Evolutionary conservation across 1,140 invertebrate genomes (phyloP).

Genomic region (Aphis gossypii): DNA sequence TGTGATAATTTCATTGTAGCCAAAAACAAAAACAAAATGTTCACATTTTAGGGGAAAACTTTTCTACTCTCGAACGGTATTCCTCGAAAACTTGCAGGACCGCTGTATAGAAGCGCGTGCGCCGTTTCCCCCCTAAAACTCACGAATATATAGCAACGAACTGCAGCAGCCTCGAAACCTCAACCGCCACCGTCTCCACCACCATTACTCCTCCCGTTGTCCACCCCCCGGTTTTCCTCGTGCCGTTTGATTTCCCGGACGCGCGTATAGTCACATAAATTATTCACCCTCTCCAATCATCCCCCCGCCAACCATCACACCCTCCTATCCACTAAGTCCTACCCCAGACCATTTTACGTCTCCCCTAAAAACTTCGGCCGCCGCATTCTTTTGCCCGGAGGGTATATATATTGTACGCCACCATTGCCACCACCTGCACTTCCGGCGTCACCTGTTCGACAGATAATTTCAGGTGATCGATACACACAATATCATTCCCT

Average conservation of each 20-base stretch:
- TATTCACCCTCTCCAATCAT: constrained; percentile 25
- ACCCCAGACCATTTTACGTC: background rate
- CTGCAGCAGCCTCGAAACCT: background rate
- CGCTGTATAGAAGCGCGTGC: background rate
- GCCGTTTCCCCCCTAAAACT: background rate
- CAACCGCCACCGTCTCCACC: background rate
- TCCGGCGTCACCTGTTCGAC: constrained; percentile 33
- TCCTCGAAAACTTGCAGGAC: background rate
- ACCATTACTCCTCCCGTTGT: background rate
- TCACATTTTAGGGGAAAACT: background rate
- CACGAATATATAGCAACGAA: background rate
- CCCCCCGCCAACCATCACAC: too few relatives aligned
- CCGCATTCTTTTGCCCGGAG: background rate
- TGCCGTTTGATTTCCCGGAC: constrained; percentile 29
- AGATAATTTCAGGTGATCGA: constrained; percentile 17
- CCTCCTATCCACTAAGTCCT: background rate
- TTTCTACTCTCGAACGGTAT: background rate
- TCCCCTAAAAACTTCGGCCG: background rate
- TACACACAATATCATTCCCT: background rate
- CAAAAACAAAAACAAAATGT: background rate
- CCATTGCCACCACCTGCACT: background rate
- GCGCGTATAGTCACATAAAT: constrained; percentile 18
- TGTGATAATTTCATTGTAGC: background rate
- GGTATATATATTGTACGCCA: background rate
- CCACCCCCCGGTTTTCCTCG: background rate